Base-by-base conservation (phyloP, 2,113 vertebrate genomes). In the Notechis scutatus region DNA sequence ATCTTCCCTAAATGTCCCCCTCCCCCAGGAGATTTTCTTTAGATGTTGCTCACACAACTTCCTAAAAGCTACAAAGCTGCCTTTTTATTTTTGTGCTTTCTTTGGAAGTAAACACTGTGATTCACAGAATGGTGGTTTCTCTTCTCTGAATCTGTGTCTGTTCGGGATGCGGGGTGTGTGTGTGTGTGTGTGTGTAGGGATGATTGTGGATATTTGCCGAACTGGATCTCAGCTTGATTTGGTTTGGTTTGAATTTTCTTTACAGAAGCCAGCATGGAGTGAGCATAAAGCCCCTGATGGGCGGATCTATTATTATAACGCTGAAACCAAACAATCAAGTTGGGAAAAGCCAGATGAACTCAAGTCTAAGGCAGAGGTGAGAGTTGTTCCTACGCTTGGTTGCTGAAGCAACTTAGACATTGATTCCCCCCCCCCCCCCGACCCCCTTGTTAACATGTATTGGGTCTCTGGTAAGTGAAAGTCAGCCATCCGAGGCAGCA, bases 311-410 rank as follows among this genome's bases (percentile, higher is more conserved):
- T 98, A 97, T 95, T 98, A 97, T 96, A 97, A 97, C 93, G 95
- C 96, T 64, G 97, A 97, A 3, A 96, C 97, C 93, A 97, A 98
- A 95, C 97, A 97, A 64, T 97, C 97, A 55, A 97, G 97, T 88
- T 98, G 97, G 97, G 97, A 98, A 96, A 97, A 97, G 94, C 97
- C 97, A 94, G 97, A 97, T 92, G 96, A 95, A 56, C 96, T 97
- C 93, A 97, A 97, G 94, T 97, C 97, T 86, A 97, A 97, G 94
- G 96, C 97, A 2, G 97, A 98, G 97, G 97, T 97, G 93, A 95
- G 92, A 61, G 5, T 15, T 64, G 50, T 42, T 21, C 2, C 24
- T 61, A 50, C 9, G 7, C 14, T 39, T 29, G 24, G 57, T 21
- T 34, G 5, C 1, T 10, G 69, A 39, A 59, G 39, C 18, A 12